Percentiles rank a stretch among this genome's conserved stretches.
phyloP scores from a whole-genome alignment of 2,888 invertebrate genomes.

The Bursaphelenchus okinawaensis region DNA sequence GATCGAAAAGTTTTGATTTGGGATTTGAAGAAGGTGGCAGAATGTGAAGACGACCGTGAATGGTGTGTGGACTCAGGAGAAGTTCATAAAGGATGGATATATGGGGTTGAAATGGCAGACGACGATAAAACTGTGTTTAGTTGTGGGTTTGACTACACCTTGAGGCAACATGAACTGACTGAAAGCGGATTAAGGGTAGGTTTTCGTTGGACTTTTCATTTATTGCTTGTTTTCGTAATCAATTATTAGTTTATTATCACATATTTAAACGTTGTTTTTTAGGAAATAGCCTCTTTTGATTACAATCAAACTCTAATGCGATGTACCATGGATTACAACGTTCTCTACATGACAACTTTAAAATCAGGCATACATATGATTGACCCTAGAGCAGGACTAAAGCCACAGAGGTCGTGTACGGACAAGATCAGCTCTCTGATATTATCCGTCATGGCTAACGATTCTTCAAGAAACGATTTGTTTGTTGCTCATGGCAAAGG shows the following conservation, averaged over 20 bases:
- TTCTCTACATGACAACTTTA: not conserved
- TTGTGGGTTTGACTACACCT: constrained; percentile 3
- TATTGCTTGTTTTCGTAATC: not conserved
- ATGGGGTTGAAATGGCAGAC: not conserved
- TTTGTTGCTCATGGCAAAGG: not conserved
- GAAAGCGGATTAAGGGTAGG: constrained; percentile 2
- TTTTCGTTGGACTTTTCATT: not conserved
- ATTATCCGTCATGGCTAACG: not conserved
- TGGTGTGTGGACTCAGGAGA: not conserved
- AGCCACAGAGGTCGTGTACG: not conserved
- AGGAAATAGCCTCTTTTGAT: not conserved
- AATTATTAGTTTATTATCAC: no score
- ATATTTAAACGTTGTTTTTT: no score
- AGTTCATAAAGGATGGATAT: not conserved
- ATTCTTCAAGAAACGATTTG: not conserved
- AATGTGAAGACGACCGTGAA: constrained; percentile 4
- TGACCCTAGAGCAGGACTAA: not conserved
- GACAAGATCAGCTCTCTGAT: not conserved
- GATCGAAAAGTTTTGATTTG: constrained; percentile 20
- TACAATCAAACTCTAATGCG: not conserved
- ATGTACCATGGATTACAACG: not conserved
- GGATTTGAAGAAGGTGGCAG: constrained; percentile 18
- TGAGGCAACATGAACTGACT: constrained; percentile 2
- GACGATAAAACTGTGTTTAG: constrained; percentile 9
- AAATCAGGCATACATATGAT: not conserved